phyloP scores from a whole-genome alignment of 2,797 vertebrate species.

The Silurus aristotelis region DNA sequence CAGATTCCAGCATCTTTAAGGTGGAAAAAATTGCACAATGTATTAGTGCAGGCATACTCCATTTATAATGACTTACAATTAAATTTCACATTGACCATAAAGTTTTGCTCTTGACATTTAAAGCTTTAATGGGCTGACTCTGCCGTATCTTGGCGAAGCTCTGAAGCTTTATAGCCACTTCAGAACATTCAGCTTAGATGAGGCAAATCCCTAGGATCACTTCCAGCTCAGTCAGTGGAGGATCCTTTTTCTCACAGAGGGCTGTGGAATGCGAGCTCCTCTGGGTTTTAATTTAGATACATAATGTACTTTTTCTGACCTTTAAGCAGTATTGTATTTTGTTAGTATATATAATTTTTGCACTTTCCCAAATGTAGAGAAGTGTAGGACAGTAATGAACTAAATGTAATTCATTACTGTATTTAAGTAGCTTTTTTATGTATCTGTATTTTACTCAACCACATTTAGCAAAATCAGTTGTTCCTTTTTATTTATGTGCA shows the following conservation, averaged over 20 bases:
- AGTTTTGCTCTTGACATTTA: slow-evolving; percentile 39
- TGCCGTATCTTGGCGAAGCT: background rate
- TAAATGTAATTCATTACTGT: too few relatives aligned
- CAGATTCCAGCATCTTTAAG: background rate
- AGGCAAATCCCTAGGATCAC: slow-evolving; percentile 7
- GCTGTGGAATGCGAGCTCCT: background rate
- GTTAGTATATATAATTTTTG: too few relatives aligned
- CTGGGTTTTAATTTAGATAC: background rate
- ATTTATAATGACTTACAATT: background rate
- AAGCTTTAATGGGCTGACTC: slow-evolving; percentile 10
- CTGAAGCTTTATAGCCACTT: slow-evolving; percentile 3
- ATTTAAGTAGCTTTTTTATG: too few relatives aligned
- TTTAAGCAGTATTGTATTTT: background rate
- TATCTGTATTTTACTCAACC: too few relatives aligned
- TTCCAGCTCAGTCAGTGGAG: slow-evolving; percentile 11
- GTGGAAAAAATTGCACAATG: background rate
- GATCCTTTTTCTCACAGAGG: background rate
- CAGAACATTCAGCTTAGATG: slow-evolving; percentile 12
- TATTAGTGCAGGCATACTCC: background rate
- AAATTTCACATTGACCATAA: background rate
- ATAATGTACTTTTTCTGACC: background rate
- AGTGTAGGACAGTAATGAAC: too few relatives aligned
- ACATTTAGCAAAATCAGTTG: too few relatives aligned
- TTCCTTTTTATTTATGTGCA: too few relatives aligned
- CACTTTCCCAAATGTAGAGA: too few relatives aligned